Percentiles rank a stretch among this genome's conserved stretches.
Evolutionary conservation across 2,797 vertebrate genomes (phyloP).

Genomic region (Chaunax sp.): DNA sequence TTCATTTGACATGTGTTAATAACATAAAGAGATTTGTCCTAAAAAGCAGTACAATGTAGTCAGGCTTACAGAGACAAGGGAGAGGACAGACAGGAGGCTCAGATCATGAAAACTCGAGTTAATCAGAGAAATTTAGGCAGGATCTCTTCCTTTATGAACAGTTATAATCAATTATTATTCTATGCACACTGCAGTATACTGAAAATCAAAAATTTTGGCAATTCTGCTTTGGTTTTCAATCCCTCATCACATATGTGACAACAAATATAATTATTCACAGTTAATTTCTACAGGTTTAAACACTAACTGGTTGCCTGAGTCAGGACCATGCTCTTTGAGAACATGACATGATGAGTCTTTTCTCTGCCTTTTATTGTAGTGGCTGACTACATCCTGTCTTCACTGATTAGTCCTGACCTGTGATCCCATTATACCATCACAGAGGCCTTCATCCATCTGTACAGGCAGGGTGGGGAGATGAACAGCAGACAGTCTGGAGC

Average conservation of each 20-base stretch:
- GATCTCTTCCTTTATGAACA: no score
- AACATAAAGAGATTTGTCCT: no score
- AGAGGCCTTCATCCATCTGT: conserved; percentile 57
- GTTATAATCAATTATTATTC: no score
- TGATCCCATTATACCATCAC: conserved; percentile 69
- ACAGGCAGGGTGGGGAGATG: conserved; percentile 5
- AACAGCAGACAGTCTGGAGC: conserved; percentile 4
- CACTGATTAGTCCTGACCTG: conserved; percentile 49
- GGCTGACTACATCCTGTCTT: conserved; percentile 29
- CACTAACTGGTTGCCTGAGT: background rate
- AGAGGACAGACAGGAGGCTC: no score
- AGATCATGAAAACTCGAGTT: no score
- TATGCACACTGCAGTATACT: no score
- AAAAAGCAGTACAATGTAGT: no score
- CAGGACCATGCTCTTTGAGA: background rate
- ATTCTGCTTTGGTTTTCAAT: background rate
- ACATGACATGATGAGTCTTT: background rate
- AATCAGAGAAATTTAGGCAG: no score
- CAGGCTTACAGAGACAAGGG: no score
- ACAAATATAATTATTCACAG: no score
- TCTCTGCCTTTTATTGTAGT: conserved; percentile 15
- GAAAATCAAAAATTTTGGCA: background rate
- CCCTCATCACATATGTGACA: background rate
- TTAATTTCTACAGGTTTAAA: background rate
- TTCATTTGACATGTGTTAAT: no score